These are phyloP conservation scores for Cyanistes caeruleus DNA, from an alignment of 2,113 vertebrate species.

Conservation along the genomic window DNA sequence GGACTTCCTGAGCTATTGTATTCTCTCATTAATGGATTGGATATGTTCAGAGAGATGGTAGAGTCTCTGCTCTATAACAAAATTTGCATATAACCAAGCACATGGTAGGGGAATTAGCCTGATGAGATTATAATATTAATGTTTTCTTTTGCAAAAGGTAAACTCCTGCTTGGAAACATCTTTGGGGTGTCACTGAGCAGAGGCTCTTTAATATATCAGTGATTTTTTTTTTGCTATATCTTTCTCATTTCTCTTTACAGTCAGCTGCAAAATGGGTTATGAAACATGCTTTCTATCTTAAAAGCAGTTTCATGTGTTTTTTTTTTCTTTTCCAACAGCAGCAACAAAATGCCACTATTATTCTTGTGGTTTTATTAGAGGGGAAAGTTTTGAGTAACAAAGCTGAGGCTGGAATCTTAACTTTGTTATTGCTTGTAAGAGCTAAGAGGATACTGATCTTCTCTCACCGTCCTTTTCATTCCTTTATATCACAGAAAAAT, in stretches of 20 bases:
- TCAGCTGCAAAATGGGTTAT: neutral
- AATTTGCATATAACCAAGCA: neutral
- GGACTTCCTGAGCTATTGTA: neutral
- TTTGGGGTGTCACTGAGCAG: neutral
- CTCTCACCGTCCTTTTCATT: neutral
- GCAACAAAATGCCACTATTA: neutral
- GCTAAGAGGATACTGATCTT: neutral
- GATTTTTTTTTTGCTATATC: neutral
- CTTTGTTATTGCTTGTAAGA: neutral
- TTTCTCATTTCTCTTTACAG: neutral
- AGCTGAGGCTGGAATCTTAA: neutral
- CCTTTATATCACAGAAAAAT: neutral
- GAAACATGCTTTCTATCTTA: neutral
- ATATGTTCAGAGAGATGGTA: neutral
- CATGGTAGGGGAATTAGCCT: neutral
- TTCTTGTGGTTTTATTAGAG: slow-evolving; percentile 8
- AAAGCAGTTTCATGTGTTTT: neutral
- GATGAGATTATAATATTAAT: neutral
- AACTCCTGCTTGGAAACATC: neutral
- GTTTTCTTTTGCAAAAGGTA: neutral
- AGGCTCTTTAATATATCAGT: neutral
- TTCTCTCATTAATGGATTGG: neutral
- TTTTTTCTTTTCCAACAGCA: neutral
- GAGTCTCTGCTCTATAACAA: neutral
- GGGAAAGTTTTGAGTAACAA: neutral